Conservation (phyloP, 2,113 vertebrate species). For the Malaclemys terrapin region DNA sequence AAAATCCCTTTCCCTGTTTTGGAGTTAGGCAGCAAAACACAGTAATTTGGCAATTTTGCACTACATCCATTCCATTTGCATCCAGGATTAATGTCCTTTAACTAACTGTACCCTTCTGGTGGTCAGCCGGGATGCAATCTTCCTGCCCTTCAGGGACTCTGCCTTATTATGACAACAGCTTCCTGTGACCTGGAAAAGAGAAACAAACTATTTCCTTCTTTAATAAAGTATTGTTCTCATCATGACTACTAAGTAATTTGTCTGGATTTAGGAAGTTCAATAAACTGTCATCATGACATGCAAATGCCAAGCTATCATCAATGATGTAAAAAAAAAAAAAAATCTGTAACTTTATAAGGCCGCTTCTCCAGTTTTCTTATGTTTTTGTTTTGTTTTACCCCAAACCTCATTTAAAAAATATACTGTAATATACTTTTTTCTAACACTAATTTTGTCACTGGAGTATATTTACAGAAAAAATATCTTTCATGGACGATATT, state of each 20-base stretch:
- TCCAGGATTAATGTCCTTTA: background rate
- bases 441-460: background rate
- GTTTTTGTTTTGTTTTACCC: background rate
- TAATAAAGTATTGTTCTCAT: background rate
- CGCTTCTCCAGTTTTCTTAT: background rate
- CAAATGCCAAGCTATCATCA: constrained; percentile 17
- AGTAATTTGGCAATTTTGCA: background rate
- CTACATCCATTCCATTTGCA: background rate
- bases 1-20: background rate
- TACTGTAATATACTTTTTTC: background rate
- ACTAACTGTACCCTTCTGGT: background rate
- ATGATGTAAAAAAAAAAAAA: background rate
- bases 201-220: constrained; percentile 5
- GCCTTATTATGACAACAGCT: background rate
- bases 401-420: background rate
- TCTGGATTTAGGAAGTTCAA: constrained; percentile 38
- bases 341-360: background rate
- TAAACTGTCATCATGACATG: constrained; percentile 29
- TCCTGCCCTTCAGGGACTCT: background rate
- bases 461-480: background rate
- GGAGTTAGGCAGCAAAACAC: background rate
- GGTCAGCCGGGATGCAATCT: background rate
- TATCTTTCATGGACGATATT: background rate
- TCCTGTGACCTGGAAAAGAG: background rate
- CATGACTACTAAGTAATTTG: constrained; percentile 26